These are phyloP conservation scores for Sturmia bella DNA, from an alignment of 2,888 invertebrate species.

Conservation along the genomic window DNA sequence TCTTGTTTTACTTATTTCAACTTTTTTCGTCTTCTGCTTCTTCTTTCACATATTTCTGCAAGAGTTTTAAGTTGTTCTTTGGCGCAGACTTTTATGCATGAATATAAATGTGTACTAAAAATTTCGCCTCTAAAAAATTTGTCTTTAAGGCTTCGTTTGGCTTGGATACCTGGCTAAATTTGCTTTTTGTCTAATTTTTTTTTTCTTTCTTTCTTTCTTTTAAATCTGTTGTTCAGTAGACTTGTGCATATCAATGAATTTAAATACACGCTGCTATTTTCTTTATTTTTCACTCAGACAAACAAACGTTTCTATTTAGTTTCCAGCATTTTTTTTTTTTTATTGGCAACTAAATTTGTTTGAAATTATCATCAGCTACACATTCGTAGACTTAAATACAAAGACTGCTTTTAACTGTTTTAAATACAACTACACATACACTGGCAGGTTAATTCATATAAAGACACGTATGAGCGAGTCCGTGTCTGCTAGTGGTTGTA, in stretches of 20 bases:
- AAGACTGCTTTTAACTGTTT: constrained; percentile 39
- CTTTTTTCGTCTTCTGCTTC: neutral
- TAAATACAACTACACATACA: neutral
- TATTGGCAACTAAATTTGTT: constrained; percentile 67
- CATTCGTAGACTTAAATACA: constrained; percentile 19
- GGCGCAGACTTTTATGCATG: constrained; percentile 21
- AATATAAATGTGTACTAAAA: constrained; percentile 10
- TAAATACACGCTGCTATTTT: constrained; percentile 21
- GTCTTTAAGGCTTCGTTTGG: constrained; percentile 39
- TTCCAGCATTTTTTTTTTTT: constrained; percentile 28
- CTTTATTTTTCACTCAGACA: neutral
- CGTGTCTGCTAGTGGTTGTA: too few species aligned
- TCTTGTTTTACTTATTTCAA: constrained; percentile 10
- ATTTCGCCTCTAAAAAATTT: neutral
- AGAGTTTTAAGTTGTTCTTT: constrained; percentile 31
- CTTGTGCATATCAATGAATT: constrained; percentile 16
- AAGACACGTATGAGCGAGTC: neutral
- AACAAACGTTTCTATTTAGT: constrained; percentile 16
- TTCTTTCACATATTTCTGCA: constrained; percentile 9
- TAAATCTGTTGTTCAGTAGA: neutral
- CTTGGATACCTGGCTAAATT: constrained; percentile 34
- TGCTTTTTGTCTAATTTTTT: constrained; percentile 5
- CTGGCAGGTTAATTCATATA: too few species aligned
- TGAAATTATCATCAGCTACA: constrained; percentile 60
- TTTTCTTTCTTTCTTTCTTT: too few species aligned